Conservation (phyloP, 2,113 vertebrate genomes). For the Hippopotamus amphibius region DNA sequence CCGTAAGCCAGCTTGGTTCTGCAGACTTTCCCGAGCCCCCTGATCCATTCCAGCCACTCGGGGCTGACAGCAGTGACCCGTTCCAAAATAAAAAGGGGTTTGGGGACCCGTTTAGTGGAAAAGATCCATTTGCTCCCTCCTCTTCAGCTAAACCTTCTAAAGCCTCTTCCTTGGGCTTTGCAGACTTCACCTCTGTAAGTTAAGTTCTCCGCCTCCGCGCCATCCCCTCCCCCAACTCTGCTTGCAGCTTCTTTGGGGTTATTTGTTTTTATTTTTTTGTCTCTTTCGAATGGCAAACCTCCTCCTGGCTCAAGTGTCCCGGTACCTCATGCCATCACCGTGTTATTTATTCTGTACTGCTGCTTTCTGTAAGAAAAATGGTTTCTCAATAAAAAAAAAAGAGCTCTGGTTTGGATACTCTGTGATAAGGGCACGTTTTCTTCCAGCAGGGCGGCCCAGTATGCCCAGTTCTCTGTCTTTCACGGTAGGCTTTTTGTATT, state of each 20-base stretch:
- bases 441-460: conserved; percentile 70
- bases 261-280: background rate
- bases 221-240: conserved; percentile 83
- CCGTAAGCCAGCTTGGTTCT: conserved; percentile 92
- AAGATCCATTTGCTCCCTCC: conserved; percentile 96
- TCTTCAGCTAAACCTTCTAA: conserved; percentile 95
- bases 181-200: conserved; percentile 97
- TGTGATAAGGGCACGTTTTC: conserved; percentile 70
- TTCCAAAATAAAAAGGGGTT: conserved; percentile 96
- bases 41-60: conserved; percentile 97
- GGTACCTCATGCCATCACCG: conserved; percentile 71
- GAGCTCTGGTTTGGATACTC: conserved; percentile 71
- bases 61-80: conserved; percentile 91
- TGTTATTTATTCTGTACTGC: conserved; percentile 83
- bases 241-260: conserved; percentile 83
- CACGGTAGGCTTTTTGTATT: conserved; percentile 55
- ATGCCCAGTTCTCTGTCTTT: conserved; percentile 62
- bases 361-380: conserved; percentile 85
- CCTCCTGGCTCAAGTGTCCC: conserved; percentile 76
- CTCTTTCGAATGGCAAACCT: conserved; percentile 72
- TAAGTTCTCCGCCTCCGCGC: conserved; percentile 90
- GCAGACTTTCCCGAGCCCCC: conserved; percentile 91
- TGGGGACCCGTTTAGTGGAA: conserved; percentile 98
- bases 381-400: conserved; percentile 85
- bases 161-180: conserved; percentile 93